Conservation (phyloP, 2,797 vertebrate species). For the Chaetophractus vellerosus region DNA sequence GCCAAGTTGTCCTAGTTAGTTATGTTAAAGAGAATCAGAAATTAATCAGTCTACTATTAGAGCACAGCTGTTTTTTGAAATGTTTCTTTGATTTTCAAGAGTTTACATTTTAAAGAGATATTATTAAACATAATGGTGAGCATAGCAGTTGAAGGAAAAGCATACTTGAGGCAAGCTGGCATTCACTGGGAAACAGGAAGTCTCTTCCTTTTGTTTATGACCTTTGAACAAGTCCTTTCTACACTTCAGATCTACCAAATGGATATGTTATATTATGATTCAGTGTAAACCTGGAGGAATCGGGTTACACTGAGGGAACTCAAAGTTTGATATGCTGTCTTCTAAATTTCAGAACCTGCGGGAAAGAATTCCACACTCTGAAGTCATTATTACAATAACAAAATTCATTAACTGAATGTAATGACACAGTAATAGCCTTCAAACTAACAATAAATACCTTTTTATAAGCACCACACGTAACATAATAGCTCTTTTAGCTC, state of each 20-base stretch:
- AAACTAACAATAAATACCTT: slow-evolving; percentile 87
- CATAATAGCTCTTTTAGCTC: slow-evolving; percentile 76
- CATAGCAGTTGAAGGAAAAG: slow-evolving; percentile 52
- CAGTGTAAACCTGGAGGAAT: not conserved
- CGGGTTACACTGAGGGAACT: not conserved
- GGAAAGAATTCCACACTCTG: slow-evolving; percentile 74
- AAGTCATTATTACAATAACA: slow-evolving; percentile 82
- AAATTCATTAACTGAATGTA: slow-evolving; percentile 87
- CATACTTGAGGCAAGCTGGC: slow-evolving; percentile 19
- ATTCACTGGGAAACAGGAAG: not conserved
- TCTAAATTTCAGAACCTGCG: slow-evolving; percentile 77
- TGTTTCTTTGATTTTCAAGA: slow-evolving; percentile 76
- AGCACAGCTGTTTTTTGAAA: slow-evolving; percentile 69
- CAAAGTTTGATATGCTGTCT: slow-evolving; percentile 67
- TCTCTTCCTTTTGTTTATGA: not conserved
- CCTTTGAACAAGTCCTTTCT: not conserved
- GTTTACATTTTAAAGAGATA: slow-evolving; percentile 74
- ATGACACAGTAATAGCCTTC: slow-evolving; percentile 85
- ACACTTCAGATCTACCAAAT: not conserved
- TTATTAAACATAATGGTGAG: slow-evolving; percentile 65
- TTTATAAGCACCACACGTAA: slow-evolving; percentile 73
- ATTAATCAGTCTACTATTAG: slow-evolving; percentile 82
- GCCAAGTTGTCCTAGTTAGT: slow-evolving; percentile 80
- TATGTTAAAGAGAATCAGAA: slow-evolving; percentile 82
- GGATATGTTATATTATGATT: not conserved